Conservation (phyloP, 2,113 vertebrate species). For the Chaetura pelagica region DNA sequence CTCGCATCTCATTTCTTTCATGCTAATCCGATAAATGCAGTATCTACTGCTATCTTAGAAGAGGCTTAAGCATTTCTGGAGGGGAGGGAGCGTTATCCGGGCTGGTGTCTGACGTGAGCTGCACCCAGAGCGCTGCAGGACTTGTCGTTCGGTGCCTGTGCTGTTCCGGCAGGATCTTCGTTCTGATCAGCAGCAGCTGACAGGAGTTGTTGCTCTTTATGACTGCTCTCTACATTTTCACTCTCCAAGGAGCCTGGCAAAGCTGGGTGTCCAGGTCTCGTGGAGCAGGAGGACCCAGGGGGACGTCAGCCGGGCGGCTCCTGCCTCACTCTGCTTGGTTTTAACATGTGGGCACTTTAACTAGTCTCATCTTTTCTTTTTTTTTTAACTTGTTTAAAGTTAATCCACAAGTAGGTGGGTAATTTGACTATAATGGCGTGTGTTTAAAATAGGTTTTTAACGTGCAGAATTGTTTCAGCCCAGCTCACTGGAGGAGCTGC, state of each 20-base stretch:
- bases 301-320: neutral
- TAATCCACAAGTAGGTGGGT: slow-evolving; percentile 53
- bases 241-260: neutral
- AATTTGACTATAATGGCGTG: slow-evolving; percentile 58
- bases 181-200: neutral
- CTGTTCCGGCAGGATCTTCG: neutral
- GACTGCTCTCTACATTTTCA: neutral
- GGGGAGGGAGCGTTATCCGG: neutral
- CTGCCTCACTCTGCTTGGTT: neutral
- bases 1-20: slow-evolving; percentile 8
- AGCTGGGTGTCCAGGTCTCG: neutral
- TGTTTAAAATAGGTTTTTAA: slow-evolving; percentile 62
- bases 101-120: neutral
- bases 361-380: slow-evolving; percentile 5
- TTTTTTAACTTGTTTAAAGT: slow-evolving; percentile 49
- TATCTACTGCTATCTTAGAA: slow-evolving; percentile 8
- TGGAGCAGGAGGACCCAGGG: neutral
- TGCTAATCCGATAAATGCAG: slow-evolving; percentile 29
- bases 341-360: slow-evolving; percentile 30
- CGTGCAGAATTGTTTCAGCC: slow-evolving; percentile 25
- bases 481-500: neutral
- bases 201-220: neutral
- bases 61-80: slow-evolving; percentile 18
- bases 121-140: neutral
- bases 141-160: neutral